phyloP scores from a whole-genome alignment of 2,113 vertebrate genomes.

The Melospiza georgiana region DNA sequence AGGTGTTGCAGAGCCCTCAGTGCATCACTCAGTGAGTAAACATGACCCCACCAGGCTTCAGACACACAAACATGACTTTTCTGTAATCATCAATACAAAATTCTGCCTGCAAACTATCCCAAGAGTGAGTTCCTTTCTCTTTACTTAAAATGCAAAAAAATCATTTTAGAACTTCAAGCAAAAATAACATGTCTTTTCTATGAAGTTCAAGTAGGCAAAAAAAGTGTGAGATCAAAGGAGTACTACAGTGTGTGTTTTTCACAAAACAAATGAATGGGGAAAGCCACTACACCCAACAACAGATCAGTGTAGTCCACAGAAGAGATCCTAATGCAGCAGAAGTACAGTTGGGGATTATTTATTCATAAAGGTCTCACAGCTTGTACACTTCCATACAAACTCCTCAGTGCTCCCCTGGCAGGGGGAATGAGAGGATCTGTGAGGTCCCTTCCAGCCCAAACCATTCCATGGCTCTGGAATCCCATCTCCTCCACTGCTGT shows the following conservation, averaged over 20 bases:
- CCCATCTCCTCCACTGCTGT: background rate
- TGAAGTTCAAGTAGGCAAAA: background rate
- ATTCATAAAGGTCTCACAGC: background rate
- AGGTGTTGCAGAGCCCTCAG: background rate
- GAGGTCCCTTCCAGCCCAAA: background rate
- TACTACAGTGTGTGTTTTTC: background rate
- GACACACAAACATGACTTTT: background rate
- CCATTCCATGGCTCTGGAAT: background rate
- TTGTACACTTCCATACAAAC: background rate
- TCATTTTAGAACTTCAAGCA: background rate
- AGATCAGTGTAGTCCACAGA: background rate
- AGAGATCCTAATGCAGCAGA: background rate
- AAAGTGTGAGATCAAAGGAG: background rate
- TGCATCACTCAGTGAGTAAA: background rate
- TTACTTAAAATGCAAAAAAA: background rate
- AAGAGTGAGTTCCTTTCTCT: background rate
- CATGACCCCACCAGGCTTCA: accelerated
- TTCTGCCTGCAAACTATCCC: background rate
- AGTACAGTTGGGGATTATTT: background rate
- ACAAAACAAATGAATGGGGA: background rate
- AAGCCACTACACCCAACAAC: background rate
- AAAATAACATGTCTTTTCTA: background rate
- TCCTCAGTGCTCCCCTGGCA: background rate
- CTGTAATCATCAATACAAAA: background rate
- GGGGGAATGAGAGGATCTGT: background rate